Base-by-base conservation (phyloP, 2,888 invertebrate species). In the Brachypalpus laphriformis region DNA sequence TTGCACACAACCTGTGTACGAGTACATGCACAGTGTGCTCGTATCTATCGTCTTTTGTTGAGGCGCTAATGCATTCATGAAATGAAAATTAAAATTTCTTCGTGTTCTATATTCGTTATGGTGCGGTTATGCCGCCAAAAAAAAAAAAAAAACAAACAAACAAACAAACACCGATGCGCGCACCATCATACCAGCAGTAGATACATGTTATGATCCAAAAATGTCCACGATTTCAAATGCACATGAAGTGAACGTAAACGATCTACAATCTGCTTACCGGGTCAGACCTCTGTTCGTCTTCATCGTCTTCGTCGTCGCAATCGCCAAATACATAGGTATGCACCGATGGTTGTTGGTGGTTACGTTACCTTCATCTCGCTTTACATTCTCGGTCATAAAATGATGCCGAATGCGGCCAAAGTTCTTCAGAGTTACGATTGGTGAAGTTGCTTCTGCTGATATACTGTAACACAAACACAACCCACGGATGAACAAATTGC, bases 201-300 rank as follows among this genome's bases (percentile, higher is more conserved):
- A 49, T 68, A 70, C 61, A 75, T 34, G 80, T 65, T 78, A 71
- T 80, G 83, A 80, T 74, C 65, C 49, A 61, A 80, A 80, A 74
- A 51, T 85, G 80, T 80, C 74, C 83, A 85, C 80, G 83, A 81
- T 85, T 85, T 47, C 51, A 80, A 49, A 51, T 65, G 75, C 75
- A 85, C 80, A 70, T 85, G 83, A 85, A 85, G 83, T 85, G 83
- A 85, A 85, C 83, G 83, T 85, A 85, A 80, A 85, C 80, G 83
- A 85, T 85, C 63, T 65, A 70, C 74, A 85, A 80, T 75, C 80
- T 85, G 65, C 40, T 75, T 65, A 71, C 75, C 57, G 80, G 83
- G 83, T 85, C 83, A 80, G 70, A 85, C 80, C 75, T 75, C 75
- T 65, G 80, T 70, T 40, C 57, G 65, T 71, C 70, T 61, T 63